These are phyloP conservation scores for Corythoichthys haematopterus DNA, from an alignment of 2,113 vertebrate species.

Conservation along the genomic window DNA sequence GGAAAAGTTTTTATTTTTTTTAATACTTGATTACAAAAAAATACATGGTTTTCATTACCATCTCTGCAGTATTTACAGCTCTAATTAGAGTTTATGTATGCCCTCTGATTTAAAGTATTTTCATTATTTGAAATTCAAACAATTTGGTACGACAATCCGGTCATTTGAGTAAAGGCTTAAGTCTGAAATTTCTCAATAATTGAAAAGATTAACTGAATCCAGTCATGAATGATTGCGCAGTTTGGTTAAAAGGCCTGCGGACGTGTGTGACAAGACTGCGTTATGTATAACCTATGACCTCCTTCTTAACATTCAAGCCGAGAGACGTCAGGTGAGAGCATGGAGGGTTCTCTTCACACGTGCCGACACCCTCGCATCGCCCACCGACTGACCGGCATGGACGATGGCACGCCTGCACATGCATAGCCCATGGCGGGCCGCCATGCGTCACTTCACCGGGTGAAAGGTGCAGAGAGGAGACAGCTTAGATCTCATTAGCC, in stretches of 20 bases:
- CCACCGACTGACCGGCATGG: conserved; percentile 26
- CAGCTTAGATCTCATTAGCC: conserved; percentile 52
- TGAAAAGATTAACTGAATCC: conserved; percentile 26
- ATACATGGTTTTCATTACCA: background rate
- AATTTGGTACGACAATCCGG: no score
- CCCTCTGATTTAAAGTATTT: no score
- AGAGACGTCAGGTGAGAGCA: conserved; percentile 29
- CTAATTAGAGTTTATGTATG: no score
- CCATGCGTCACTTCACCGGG: conserved; percentile 57
- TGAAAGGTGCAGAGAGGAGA: conserved; percentile 34
- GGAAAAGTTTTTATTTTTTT: no score
- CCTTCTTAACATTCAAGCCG: conserved; percentile 20
- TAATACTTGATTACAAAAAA: background rate
- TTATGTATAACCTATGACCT: conserved; percentile 34
- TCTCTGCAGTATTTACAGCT: no score
- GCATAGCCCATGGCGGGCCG: conserved; percentile 38
- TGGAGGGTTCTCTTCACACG: conserved; percentile 10
- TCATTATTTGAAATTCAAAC: no score
- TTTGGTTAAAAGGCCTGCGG: conserved; percentile 39
- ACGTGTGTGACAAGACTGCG: conserved; percentile 13
- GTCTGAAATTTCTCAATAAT: conserved; percentile 15
- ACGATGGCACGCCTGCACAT: conserved; percentile 10
- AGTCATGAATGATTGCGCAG: conserved; percentile 53
- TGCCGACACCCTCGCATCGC: conserved; percentile 4
- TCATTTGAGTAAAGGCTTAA: conserved; percentile 11